Percentiles rank a stretch among this genome's conserved stretches.
phyloP scores from a whole-genome alignment of 1,140 invertebrate species.

The Vanessa tameamea region DNA sequence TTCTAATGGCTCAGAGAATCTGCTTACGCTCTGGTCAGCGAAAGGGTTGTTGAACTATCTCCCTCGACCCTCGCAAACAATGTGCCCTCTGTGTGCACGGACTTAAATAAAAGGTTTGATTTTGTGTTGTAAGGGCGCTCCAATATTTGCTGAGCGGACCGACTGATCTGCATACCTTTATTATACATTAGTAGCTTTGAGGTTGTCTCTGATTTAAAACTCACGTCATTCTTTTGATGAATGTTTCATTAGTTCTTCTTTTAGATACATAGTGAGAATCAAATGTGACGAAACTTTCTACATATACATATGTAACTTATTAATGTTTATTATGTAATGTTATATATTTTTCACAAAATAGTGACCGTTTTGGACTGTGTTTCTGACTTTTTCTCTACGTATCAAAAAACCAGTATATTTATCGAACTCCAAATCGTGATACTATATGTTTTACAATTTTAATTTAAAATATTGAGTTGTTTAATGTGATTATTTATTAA shows the following conservation, averaged over 20 bases:
- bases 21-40: constrained; percentile 63
- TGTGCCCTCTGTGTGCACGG: constrained; percentile 69
- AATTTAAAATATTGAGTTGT: too few species aligned
- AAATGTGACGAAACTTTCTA: too few species aligned
- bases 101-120: constrained; percentile 81
- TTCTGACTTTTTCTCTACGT: too few species aligned
- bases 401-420: too few species aligned
- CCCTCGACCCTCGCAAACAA: constrained; percentile 65
- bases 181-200: constrained; percentile 58
- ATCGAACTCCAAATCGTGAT: too few species aligned
- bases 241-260: background rate
- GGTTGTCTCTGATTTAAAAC: constrained; percentile 39
- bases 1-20: constrained; percentile 47
- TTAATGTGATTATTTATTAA: too few species aligned
- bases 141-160: constrained; percentile 72
- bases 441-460: too few species aligned
- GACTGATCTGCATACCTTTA: constrained; percentile 72
- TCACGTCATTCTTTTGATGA: constrained; percentile 8
- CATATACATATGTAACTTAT: too few species aligned
- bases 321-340: too few species aligned
- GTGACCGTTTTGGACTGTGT: too few species aligned
- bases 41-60: constrained; percentile 77
- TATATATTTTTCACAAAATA: too few species aligned
- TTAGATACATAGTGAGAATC: too few species aligned
- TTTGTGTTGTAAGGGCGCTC: constrained; percentile 76